phyloP scores from a whole-genome alignment of 1,140 invertebrate genomes.

The Drosophila novamexicana region DNA sequence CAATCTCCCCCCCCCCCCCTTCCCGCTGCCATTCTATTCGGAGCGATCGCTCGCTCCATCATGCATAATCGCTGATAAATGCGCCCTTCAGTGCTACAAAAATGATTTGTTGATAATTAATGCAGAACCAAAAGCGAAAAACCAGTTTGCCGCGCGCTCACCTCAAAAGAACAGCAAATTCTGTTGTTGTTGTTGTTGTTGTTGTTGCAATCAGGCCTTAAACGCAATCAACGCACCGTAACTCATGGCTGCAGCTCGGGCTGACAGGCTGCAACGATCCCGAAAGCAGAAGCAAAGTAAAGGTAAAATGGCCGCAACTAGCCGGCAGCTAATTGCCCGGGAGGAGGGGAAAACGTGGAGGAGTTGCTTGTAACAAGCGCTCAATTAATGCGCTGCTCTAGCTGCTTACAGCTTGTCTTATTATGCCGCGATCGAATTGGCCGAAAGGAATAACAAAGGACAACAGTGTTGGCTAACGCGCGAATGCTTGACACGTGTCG shows the following conservation, averaged over 20 bases:
- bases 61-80: constrained; percentile 82
- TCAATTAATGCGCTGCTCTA: constrained; percentile 67
- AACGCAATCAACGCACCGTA: constrained; percentile 81
- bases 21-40: neutral
- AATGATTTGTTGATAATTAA: constrained; percentile 83
- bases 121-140: constrained; percentile 64
- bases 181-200: constrained; percentile 49
- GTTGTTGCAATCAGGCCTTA: constrained; percentile 67
- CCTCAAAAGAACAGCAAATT: constrained; percentile 73
- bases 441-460: constrained; percentile 7
- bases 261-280: constrained; percentile 27
- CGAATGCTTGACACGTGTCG: neutral
- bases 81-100: constrained; percentile 74
- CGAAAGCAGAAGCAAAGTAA: constrained; percentile 9
- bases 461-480: constrained; percentile 6
- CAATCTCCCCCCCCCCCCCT: neutral
- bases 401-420: constrained; percentile 20
- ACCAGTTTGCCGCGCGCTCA: constrained; percentile 59
- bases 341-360: neutral
- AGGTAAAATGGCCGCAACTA: constrained; percentile 24
- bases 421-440: constrained; percentile 58
- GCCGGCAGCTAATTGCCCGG: constrained; percentile 67
- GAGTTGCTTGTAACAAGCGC: constrained; percentile 58
- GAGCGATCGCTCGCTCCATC: constrained; percentile 23
- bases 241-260: constrained; percentile 59